Percentiles rank a stretch among this genome's conserved stretches.
Evolutionary conservation across 1,140 invertebrate species (phyloP).

Genomic region (Drosophila kohkoa): DNA sequence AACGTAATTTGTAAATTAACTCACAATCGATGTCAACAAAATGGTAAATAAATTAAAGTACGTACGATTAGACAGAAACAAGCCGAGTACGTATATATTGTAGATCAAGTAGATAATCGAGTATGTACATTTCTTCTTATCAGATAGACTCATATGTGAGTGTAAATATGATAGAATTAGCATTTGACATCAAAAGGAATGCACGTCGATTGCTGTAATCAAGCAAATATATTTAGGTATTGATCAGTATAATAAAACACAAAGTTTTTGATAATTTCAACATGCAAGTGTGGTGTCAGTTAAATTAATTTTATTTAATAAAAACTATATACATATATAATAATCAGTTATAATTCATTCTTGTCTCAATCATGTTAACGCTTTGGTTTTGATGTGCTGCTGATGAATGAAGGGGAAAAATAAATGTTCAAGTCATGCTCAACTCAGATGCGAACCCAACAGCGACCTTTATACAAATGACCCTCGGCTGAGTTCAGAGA

Average conservation of each 20-base stretch:
- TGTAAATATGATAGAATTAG: constrained; percentile 4
- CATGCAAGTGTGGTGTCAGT: constrained; percentile 54
- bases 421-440: constrained; percentile 66
- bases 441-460: constrained; percentile 32
- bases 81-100: constrained; percentile 2
- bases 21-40: constrained; percentile 60
- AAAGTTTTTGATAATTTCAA: constrained; percentile 58
- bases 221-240: constrained; percentile 60
- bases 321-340: constrained; percentile 21
- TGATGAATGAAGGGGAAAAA: constrained; percentile 10
- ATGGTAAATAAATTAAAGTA: constrained; percentile 35
- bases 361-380: background rate
- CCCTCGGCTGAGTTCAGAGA: constrained; percentile 31
- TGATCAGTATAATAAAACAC: constrained; percentile 56
- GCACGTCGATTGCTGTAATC: constrained; percentile 56
- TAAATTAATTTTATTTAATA: constrained; percentile 67
- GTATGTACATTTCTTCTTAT: constrained; percentile 25
- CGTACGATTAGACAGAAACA: background rate
- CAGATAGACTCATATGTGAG: constrained; percentile 1
- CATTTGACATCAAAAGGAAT: constrained; percentile 32
- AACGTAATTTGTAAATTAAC: constrained; percentile 71
- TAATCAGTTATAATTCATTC: background rate
- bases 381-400: too few species aligned
- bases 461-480: constrained; percentile 42
- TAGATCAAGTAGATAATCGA: constrained; percentile 27